Base-by-base conservation (phyloP, 2,797 vertebrate genomes). In the Pseudochirops cupreus region DNA sequence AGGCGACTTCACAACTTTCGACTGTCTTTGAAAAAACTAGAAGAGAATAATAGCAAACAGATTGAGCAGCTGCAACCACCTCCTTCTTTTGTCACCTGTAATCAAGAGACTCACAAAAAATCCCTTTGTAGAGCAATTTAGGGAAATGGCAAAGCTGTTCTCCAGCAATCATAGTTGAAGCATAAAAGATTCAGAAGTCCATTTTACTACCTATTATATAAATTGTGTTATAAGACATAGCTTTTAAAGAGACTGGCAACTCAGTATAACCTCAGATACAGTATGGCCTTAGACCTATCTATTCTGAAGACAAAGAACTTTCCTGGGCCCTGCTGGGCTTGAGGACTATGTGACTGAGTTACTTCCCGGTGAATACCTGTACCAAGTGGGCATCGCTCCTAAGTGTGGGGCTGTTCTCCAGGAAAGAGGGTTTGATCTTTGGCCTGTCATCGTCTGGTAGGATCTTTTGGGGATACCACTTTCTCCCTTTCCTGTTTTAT, bases 111-210 rank as follows among this genome's bases (percentile, higher is more conserved):
- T 54, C 90, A 91, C 52, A 10, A 55, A 91, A 91, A 91, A 28
- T 91, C 50, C 54, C 53, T 91, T 91, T 54, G 90, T 55, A 54
- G 4, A n/a, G 52, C 54, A 91, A 46, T 87, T 91, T 91, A 54
- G 18, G 52, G 90, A 91, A 91, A 91, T 33, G 12, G 54, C 90
- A 55, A 54, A 55, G 90, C 39, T 87, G 74, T 91, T 91, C 90
- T 91, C 13, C 33, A 2, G 90, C 52, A 91, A 21, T 91, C 90
- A 91, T 52, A 91, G 90, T 21, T 33, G 31, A 33, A 91, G 54
- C 13, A 91, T n/a, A 55, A 91, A 91, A 55, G 90, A 91, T n/a
- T 91, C 52, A 53, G 90, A 91, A 91, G 31, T 62, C 91, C 58
- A 92, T 50, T 58, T 58, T n/a, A 56, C 56, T 50, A 31, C 74